phyloP scores from a whole-genome alignment of 1,140 invertebrate species.

The Whitmania pigra region DNA sequence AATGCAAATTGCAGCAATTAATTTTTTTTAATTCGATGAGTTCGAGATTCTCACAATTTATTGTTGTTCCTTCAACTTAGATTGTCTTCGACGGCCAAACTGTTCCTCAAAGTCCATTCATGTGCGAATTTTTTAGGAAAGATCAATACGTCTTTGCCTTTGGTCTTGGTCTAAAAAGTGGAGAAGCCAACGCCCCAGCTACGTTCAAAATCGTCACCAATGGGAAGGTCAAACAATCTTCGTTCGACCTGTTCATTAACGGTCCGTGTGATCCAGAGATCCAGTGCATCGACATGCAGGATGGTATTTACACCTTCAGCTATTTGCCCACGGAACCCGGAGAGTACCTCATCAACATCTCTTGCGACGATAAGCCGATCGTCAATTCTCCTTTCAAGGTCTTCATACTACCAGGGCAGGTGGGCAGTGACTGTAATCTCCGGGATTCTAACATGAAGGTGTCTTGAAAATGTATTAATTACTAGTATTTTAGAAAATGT shows the following conservation, averaged over 20 bases:
- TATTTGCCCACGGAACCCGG: constrained; percentile 71
- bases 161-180: constrained; percentile 40
- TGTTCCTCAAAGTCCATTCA: constrained; percentile 36
- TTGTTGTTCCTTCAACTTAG: no score
- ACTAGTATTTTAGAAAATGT: no score
- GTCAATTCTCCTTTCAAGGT: constrained; percentile 38
- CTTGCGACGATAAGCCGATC: constrained; percentile 55
- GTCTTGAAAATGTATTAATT: no score
- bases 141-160: constrained; percentile 36
- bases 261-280: constrained; percentile 46
- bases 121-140: constrained; percentile 28
- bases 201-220: constrained; percentile 58
- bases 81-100: constrained; percentile 32
- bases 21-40: no score
- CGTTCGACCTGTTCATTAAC: constrained; percentile 26
- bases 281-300: constrained; percentile 71
- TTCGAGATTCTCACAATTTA: no score
- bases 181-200: constrained; percentile 33
- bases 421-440: no score
- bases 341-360: constrained; percentile 76
- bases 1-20: no score
- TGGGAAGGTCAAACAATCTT: constrained; percentile 60
- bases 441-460: no score
- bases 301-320: constrained; percentile 68
- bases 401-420: constrained; percentile 23